Evolutionary conservation across 2,888 invertebrate genomes (phyloP).

Genomic region (Tineola bisselliella): DNA sequence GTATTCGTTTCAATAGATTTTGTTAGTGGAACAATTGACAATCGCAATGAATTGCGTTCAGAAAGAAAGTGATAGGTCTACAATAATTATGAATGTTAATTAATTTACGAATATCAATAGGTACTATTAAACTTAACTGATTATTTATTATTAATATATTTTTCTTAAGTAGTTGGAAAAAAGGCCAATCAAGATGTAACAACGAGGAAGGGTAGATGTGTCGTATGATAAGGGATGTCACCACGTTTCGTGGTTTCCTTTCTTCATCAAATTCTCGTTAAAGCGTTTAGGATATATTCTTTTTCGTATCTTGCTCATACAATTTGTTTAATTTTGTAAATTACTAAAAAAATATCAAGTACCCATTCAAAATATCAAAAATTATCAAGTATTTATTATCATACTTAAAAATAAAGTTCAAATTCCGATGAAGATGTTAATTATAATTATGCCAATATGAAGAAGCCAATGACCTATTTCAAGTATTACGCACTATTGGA

Average conservation of each 20-base stretch:
- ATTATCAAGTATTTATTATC: not conserved
- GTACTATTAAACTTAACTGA: too few species aligned
- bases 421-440: not conserved
- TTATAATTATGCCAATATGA: not conserved
- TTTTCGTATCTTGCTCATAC: not conserved
- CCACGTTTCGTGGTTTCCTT: conserved; percentile 3
- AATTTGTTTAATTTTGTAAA: too few species aligned
- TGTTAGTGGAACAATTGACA: too few species aligned
- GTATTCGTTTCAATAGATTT: too few species aligned
- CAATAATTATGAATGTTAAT: too few species aligned
- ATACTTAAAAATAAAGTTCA: not conserved
- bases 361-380: too few species aligned
- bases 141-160: too few species aligned
- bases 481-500: not conserved
- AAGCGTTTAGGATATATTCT: not conserved
- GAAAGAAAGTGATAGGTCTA: too few species aligned
- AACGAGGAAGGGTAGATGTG: conserved; percentile 6
- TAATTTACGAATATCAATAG: too few species aligned
- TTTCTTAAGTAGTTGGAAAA: not conserved
- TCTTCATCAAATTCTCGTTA: conserved; percentile 6
- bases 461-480: not conserved
- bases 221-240: not conserved
- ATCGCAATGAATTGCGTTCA: too few species aligned
- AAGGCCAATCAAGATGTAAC: not conserved
- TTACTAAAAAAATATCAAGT: too few species aligned